Conservation (phyloP, 2,888 invertebrate genomes). For the Apodemia mormo region DNA sequence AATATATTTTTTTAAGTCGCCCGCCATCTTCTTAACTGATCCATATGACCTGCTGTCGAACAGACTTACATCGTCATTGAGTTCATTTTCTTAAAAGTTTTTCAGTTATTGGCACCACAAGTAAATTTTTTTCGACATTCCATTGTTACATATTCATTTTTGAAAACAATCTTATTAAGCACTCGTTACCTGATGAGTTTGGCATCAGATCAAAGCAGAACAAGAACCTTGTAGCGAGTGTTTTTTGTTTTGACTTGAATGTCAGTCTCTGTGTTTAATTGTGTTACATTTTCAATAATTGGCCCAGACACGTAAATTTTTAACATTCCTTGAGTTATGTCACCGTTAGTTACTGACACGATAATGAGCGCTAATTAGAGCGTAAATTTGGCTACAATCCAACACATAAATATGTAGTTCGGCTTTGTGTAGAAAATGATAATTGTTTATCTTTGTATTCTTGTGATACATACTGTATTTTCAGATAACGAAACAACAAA, state of each 20-base stretch:
- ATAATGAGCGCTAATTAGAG: constrained; percentile 3
- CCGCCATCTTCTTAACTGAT: no score
- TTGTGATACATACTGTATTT: neutral
- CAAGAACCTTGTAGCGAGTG: neutral
- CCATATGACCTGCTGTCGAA: no score
- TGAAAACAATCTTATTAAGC: constrained; percentile 1
- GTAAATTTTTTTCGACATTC: neutral
- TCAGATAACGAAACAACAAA: neutral
- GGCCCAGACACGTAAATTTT: constrained; percentile 10
- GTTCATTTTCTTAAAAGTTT: no score
- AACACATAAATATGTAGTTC: neutral
- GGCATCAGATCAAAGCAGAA: neutral
- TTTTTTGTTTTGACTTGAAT: neutral
- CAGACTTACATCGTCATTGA: no score
- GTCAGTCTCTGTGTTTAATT: neutral
- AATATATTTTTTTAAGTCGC: no score
- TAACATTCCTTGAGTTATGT: neutral
- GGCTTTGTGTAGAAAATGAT: neutral
- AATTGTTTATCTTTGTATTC: neutral
- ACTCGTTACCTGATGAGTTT: neutral
- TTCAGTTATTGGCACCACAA: neutral
- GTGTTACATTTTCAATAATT: constrained; percentile 6
- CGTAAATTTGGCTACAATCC: constrained; percentile 1
- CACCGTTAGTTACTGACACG: neutral
- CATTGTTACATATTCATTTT: neutral